phyloP scores from a whole-genome alignment of 2,888 invertebrate genomes.

The Petrophora chlorosata region DNA sequence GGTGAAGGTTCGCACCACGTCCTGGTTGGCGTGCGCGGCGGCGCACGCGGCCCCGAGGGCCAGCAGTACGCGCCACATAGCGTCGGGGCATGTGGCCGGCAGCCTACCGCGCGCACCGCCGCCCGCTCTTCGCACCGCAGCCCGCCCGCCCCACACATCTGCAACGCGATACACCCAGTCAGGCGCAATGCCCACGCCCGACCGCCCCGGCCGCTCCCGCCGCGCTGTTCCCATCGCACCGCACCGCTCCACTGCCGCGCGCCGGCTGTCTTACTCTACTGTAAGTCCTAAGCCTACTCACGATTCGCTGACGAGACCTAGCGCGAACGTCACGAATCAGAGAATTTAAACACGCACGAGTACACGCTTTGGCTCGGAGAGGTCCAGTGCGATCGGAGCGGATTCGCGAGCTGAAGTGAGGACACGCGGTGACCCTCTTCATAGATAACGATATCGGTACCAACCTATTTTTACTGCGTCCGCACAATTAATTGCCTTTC shows the following conservation, averaged over 20 bases:
- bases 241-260: slow-evolving; percentile 68
- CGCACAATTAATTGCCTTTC: slow-evolving; percentile 14
- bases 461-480: slow-evolving; percentile 59
- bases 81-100: slow-evolving; percentile 79
- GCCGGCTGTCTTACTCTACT: slow-evolving; percentile 52
- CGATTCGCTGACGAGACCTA: slow-evolving; percentile 53
- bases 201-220: slow-evolving; percentile 52
- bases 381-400: slow-evolving; percentile 82
- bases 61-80: slow-evolving; percentile 84
- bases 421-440: slow-evolving; percentile 70
- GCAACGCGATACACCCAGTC: slow-evolving; percentile 81
- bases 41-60: slow-evolving; percentile 82
- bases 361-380: slow-evolving; percentile 71
- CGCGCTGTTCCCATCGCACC: slow-evolving; percentile 77
- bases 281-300: slow-evolving; percentile 52
- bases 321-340: slow-evolving; percentile 46
- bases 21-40: slow-evolving; percentile 82
- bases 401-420: slow-evolving; percentile 68
- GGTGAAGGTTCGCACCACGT: slow-evolving; percentile 88
- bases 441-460: slow-evolving; percentile 65
- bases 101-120: slow-evolving; percentile 71
- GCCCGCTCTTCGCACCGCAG: slow-evolving; percentile 63
- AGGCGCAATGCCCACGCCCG: slow-evolving; percentile 70
- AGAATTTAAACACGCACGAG: slow-evolving; percentile 55
- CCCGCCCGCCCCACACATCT: slow-evolving; percentile 74